Evolutionary conservation across 1,140 invertebrate species (phyloP).

Genomic region (Aphis craccivora): DNA sequence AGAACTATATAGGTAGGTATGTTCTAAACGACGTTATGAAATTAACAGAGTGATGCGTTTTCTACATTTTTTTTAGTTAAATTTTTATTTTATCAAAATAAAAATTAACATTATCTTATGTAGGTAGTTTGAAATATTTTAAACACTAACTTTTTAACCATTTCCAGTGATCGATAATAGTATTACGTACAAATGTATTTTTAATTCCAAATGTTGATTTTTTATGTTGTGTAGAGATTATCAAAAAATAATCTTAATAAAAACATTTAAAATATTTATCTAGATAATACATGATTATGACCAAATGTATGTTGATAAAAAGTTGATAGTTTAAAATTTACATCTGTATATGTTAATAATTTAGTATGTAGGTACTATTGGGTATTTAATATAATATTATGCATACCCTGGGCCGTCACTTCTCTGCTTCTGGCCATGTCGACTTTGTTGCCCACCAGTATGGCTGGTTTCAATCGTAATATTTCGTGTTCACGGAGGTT

Average conservation of each 20-base stretch:
- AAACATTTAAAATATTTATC: too few relatives aligned
- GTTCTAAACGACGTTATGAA: not conserved
- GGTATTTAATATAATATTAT: not conserved
- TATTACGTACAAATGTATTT: not conserved
- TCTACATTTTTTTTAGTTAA: not conserved
- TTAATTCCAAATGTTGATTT: not conserved
- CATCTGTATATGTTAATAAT: too few relatives aligned
- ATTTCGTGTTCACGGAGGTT: slow-evolving; percentile 79
- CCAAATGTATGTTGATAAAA: too few relatives aligned
- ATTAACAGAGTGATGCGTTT: not conserved
- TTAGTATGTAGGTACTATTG: too few relatives aligned
- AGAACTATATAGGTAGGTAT: not conserved
- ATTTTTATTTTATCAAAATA: not conserved
- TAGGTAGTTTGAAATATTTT: not conserved
- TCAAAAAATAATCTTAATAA: too few relatives aligned
- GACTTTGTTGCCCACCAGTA: slow-evolving; percentile 94
- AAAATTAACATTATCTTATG: not conserved
- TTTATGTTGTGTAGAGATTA: too few relatives aligned
- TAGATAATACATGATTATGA: too few relatives aligned
- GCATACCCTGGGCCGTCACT: slow-evolving; percentile 85
- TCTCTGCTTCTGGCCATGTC: slow-evolving; percentile 90
- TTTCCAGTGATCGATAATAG: not conserved
- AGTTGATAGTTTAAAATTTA: too few relatives aligned
- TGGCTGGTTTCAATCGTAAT: slow-evolving; percentile 76
- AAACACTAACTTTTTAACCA: not conserved